Evolutionary conservation across 2,888 invertebrate species (phyloP).

Genomic region (Meta bourneti): DNA sequence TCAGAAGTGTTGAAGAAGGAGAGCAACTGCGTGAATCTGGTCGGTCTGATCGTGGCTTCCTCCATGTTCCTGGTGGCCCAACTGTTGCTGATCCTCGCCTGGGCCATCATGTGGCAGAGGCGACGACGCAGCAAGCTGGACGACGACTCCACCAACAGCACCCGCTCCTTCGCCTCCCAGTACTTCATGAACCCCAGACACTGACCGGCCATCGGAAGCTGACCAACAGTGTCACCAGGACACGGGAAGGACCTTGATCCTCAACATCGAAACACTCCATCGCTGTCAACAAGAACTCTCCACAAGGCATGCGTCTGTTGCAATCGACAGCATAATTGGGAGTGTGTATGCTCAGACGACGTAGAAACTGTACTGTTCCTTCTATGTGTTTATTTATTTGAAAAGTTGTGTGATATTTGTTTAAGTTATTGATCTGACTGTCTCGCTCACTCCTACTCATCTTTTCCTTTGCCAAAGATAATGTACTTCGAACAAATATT

Average conservation of each 20-base stretch:
- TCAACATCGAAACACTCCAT: too few species aligned
- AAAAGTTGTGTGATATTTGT: conserved; percentile 29
- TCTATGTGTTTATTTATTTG: not conserved
- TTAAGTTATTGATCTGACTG: not conserved
- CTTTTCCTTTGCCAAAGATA: conserved; percentile 55
- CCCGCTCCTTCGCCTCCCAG: conserved; percentile 54
- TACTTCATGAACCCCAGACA: conserved; percentile 59
- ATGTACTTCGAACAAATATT: conserved; percentile 41
- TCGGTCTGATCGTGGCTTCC: conserved; percentile 91
- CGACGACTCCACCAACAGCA: conserved; percentile 40
- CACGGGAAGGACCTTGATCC: too few species aligned
- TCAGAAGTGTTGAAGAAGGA: conserved; percentile 66
- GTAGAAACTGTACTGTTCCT: conserved; percentile 16
- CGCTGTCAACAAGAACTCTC: too few species aligned
- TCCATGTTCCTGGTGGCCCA: conserved; percentile 92
- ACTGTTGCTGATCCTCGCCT: conserved; percentile 91
- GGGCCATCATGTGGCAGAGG: conserved; percentile 93
- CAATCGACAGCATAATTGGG: not conserved
- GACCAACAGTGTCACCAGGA: too few species aligned
- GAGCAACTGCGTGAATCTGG: conserved; percentile 86
- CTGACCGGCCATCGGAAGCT: not conserved
- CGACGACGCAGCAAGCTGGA: conserved; percentile 78
- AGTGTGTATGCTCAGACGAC: not conserved
- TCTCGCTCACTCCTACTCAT: conserved; percentile 1
- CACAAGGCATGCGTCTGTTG: too few species aligned